Evolutionary conservation across 2,797 vertebrate genomes (phyloP), one percentile per base, ranked within the genome.

Genomic region (Chloroceryle amazona): DNA sequence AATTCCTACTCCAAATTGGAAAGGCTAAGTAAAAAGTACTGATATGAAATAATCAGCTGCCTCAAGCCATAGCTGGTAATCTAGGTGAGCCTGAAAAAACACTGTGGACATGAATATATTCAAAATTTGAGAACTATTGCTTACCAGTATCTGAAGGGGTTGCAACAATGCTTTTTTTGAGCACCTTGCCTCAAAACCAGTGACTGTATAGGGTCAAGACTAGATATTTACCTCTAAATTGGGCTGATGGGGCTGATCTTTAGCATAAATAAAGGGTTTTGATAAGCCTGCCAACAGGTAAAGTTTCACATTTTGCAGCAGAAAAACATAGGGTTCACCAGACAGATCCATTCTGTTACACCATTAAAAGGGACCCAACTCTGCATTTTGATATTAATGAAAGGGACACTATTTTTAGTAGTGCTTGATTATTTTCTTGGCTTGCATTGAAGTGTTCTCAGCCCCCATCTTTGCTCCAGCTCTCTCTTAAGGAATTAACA

Each of bases 401-500:
- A 82, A 76, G n/a, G 44, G 35, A 41, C 37, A 22, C 13, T 54
- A 13, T 46, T 91, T 89, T 85, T 37, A 85, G 68, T 72, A 63
- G 21, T 37, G 55, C 21, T 72, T 75, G 72, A 86, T 90, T 91
- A 68, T 96, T 96, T 94, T 88, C 72, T 87, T 65, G 49, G 29
- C 61, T 85, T 76, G 13, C 61, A 65, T 63, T 73, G 60, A 93
- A 46, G 65, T 81, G 51, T 89, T 93, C 65, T 83, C 37, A 78
- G 5, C 15, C 41, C 12, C 11, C 22, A 18, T 39, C n/a, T 74
- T 87, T 91, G 54, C 46, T 85, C n/a, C 70, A 65, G 13, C 63
- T 82, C 68, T 83, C 67, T 90, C 65, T 91, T 60, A 37, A 55
- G 61, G 62, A 44, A 61, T 63, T 74, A 81, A 74, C 1, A 11